Base-by-base conservation (phyloP, 2,113 vertebrate species). In the Ahaetulla prasina region DNA sequence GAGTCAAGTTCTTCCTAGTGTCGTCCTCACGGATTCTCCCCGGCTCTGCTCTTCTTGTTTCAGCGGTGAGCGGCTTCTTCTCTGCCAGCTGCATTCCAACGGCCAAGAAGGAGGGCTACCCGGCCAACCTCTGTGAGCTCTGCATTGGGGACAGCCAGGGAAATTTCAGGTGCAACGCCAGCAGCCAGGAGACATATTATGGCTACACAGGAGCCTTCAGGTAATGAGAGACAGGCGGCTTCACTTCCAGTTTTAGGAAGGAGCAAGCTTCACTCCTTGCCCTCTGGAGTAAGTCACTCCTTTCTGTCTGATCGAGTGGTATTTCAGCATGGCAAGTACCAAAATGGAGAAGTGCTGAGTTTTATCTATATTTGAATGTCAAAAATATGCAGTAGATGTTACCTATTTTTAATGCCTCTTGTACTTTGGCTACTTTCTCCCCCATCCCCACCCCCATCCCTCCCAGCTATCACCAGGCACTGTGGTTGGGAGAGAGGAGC, bases 171-270 rank as follows among this genome's bases (percentile, higher is more conserved):
- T 99, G 99, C 86, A 97, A 95, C 18, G 97, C 97, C 92, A 98
- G 96, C 93, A 97, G 96, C 91, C 97, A 98, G 94, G 99, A 99
- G 94, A 96, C 93, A 47, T 99, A 98, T 9, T 99, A 98, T 7
- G 98, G 98, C 60, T 98, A 99, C 95, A 94, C 96, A 0, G 99
- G 99, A 27, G 99, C 99, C 93, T 99, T 99, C 98, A 99, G 98
- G 98, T 99, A 97, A 91, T 3, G 16, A 35, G 60, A n/a, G 57
- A 10, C 5, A 30, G 7, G 88, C 20, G 1, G 14, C 30, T n/a
- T 53, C 14, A 11, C 68, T 80, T 8, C 68, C 68, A 80, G 8
- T 39, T 39, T 80, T 20, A 80, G 68, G 68, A 35, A 80, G 68
- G 68, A 39, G 68, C 35, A 80, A 80, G 35, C 18, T 20, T 1